A percentile compares a stretch with the other conserved stretches of the same genome.
phyloP scores from a whole-genome alignment of 1,140 invertebrate genomes.

The Papilio helenus region DNA sequence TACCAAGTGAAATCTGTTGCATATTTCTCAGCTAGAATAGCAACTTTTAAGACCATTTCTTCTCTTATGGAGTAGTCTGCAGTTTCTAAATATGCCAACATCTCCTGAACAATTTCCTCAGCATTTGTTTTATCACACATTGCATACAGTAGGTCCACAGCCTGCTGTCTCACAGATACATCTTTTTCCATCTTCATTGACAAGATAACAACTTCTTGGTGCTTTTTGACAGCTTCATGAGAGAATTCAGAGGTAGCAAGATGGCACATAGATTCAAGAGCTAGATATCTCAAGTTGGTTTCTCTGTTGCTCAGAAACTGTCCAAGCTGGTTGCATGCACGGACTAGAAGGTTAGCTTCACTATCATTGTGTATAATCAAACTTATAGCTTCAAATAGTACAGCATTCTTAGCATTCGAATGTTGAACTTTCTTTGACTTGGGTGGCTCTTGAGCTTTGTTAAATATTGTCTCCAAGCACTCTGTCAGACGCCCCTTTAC shows the following conservation, averaged over 20 bases:
- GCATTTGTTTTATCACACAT: slow-evolving; percentile 99
- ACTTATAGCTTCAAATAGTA: slow-evolving; percentile 99
- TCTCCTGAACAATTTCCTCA: slow-evolving; percentile 99
- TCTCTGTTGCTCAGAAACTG: slow-evolving; percentile 99
- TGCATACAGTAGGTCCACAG: slow-evolving; percentile 99
- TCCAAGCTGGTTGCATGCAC: slow-evolving; percentile 99
- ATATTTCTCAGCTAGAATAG: slow-evolving; percentile 99
- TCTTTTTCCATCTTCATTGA: slow-evolving; percentile 99
- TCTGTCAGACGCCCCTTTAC: slow-evolving; percentile 97
- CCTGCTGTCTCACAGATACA: slow-evolving; percentile 98
- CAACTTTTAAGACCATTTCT: slow-evolving; percentile 99
- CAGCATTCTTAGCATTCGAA: slow-evolving; percentile 99
- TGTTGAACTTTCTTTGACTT: slow-evolving; percentile 99
- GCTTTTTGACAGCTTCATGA: slow-evolving; percentile 99
- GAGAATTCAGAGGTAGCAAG: slow-evolving; percentile 99
- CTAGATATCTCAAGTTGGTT: slow-evolving; percentile 98
- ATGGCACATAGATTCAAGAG: slow-evolving; percentile 99
- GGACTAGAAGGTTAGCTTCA: slow-evolving; percentile 97
- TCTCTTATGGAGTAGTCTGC: slow-evolving; percentile 99
- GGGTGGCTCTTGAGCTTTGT: slow-evolving; percentile 99
- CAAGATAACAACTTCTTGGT: slow-evolving; percentile 99
- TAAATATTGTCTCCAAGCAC: slow-evolving; percentile 99
- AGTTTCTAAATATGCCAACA: slow-evolving; percentile 99
- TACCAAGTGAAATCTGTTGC: slow-evolving; percentile 99
- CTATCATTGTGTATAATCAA: slow-evolving; percentile 99